phyloP scores from a whole-genome alignment of 2,797 vertebrate species.

The Eulemur mongoz region DNA sequence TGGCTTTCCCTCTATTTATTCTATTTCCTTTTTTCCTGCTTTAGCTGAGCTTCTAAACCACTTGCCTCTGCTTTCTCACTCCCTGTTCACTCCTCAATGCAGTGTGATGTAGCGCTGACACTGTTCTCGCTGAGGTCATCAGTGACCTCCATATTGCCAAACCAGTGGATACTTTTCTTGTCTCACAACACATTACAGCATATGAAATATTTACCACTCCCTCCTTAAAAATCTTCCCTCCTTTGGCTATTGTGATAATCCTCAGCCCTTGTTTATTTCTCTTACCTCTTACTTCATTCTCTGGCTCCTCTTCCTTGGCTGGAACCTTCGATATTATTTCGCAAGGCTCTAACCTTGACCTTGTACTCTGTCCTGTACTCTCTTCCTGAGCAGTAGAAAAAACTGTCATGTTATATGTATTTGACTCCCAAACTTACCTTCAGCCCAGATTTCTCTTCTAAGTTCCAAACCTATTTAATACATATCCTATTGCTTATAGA shows the following conservation, averaged over 20 bases:
- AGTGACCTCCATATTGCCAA: slow-evolving; percentile 1
- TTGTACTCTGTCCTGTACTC: background rate
- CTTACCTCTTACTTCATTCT: slow-evolving; percentile 42
- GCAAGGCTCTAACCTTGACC: slow-evolving; percentile 3
- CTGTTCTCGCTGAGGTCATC: background rate
- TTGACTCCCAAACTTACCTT: background rate
- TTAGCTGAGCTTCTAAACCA: background rate
- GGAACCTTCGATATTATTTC: background rate
- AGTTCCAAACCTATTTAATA: background rate
- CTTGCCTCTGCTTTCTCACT: background rate
- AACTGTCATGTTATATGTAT: background rate
- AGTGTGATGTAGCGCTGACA: background rate
- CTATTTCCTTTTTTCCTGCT: background rate
- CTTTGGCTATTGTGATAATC: background rate
- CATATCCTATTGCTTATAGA: background rate
- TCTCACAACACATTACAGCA: slow-evolving; percentile 17
- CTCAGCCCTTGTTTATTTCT: background rate
- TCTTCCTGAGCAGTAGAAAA: background rate
- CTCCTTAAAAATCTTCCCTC: slow-evolving; percentile 15
- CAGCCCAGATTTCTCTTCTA: background rate
- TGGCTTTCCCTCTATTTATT: background rate
- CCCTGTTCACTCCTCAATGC: background rate
- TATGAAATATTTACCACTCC: slow-evolving; percentile 32
- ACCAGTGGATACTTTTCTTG: background rate
- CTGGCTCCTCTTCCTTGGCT: background rate